A percentile compares a stretch with the other conserved stretches of the same genome.
Evolutionary conservation across 2,888 invertebrate species (phyloP).

Genomic region (Buathra laborator): DNA sequence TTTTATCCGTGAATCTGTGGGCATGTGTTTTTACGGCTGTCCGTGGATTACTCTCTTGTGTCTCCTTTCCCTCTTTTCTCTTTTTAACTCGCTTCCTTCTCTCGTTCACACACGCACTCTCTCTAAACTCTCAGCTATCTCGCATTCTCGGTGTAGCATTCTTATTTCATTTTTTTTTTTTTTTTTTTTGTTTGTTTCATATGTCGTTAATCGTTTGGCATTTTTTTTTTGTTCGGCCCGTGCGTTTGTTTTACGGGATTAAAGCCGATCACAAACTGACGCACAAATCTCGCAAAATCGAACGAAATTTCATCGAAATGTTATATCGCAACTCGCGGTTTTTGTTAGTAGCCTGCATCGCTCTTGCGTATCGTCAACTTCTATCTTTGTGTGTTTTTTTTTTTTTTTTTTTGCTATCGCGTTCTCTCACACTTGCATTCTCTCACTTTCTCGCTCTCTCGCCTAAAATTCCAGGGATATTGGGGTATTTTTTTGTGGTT

Average conservation of each 20-base stretch:
- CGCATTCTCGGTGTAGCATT: conserved; percentile 64
- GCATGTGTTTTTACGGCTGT: conserved; percentile 74
- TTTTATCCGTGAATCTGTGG: conserved; percentile 73
- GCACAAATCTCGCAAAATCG: conserved; percentile 79
- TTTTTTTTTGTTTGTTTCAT: conserved; percentile 66
- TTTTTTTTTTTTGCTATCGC: conserved; percentile 50
- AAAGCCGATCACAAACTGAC: conserved; percentile 80
- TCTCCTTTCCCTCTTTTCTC: conserved; percentile 69
- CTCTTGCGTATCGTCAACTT: conserved; percentile 55
- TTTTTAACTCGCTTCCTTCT: conserved; percentile 67
- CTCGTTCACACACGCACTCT: conserved; percentile 66
- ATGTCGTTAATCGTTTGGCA: conserved; percentile 60
- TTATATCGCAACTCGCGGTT: conserved; percentile 63
- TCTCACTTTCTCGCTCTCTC: conserved; percentile 68
- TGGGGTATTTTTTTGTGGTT: conserved; percentile 65
- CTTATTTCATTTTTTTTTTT: conserved; percentile 29
- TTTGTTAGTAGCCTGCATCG: conserved; percentile 67
- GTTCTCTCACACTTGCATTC: conserved; percentile 65
- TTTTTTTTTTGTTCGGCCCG: conserved; percentile 61
- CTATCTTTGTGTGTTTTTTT: conserved; percentile 42
- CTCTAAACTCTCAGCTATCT: conserved; percentile 68
- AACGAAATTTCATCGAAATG: conserved; percentile 77
- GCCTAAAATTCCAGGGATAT: conserved; percentile 71
- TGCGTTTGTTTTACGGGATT: conserved; percentile 78
- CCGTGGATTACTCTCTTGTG: conserved; percentile 72